Base-by-base conservation (phyloP, 1,140 invertebrate species). In the Magallana angulata region DNA sequence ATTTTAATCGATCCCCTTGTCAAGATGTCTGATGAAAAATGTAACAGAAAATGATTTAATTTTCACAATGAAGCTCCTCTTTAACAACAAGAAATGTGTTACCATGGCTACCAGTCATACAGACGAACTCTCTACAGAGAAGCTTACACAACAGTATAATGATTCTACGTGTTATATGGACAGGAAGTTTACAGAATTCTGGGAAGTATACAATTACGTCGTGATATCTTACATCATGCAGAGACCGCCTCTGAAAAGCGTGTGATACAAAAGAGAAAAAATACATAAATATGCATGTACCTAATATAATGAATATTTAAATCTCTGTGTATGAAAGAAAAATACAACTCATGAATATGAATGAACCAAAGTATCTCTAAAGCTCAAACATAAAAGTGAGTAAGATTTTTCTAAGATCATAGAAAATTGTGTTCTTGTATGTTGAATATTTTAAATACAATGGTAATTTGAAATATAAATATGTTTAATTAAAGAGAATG, bases 151-250 rank as follows among this genome's bases (percentile, higher is more conserved):
- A 62, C 60, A 62, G n/a, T 62, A 62, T 62, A 30, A 76, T 76
- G 36, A 30, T 12, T 76, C 68, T 76, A 76, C 68, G 36, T 30
- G 68, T 76, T 30, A 76, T 76, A 76, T 24, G 24, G 68, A 76
- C 68, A 76, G 68, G 68, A 76, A 76, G 68, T 76, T 76, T 11
- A 76, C 68, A 48, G 68, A 76, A 76, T 76, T 76, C 68, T 76
- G 68, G 68, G 68, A 76, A 76, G 36, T 76, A 76, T 76, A 76
- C 68, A 76, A 12, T 76, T 12, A 76, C 68, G 24, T 30, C 11
- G 68, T 76, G 68, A 76, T 76, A 76, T 18, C 68, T 76, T 76
- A 76, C 68, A 76, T 76, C 68, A 76, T 76, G 68, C 68, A 76
- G 68, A 76, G 68, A 76, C 68, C 68, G 24, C 36, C 68, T 24